A percentile compares a stretch with the other conserved stretches of the same genome.
phyloP scores from a whole-genome alignment of 2,888 invertebrate species.

The Drosophila testacea region DNA sequence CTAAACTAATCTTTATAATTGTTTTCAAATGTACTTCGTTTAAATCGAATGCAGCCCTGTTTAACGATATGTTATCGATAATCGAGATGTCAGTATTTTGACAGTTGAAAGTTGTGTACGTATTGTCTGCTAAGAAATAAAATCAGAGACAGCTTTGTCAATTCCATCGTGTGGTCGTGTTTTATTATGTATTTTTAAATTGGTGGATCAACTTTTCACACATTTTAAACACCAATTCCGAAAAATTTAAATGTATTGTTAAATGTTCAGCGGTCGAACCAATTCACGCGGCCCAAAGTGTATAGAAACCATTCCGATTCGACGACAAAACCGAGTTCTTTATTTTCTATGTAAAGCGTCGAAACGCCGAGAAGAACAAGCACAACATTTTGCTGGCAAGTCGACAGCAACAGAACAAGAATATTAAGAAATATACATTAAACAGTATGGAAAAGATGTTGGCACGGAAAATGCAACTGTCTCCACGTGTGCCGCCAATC shows the following conservation, averaged over 20 bases:
- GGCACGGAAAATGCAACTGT: slow-evolving; percentile 27
- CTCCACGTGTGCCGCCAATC: slow-evolving; percentile 37
- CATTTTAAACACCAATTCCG: slow-evolving; percentile 71
- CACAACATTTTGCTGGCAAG: slow-evolving; percentile 26
- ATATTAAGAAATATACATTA: neutral
- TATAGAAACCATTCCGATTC: slow-evolving; percentile 52
- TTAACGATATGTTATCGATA: slow-evolving; percentile 1
- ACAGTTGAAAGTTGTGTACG: slow-evolving; percentile 15
- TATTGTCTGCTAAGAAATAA: neutral
- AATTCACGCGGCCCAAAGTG: slow-evolving; percentile 54
- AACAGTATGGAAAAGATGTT: slow-evolving; percentile 43
- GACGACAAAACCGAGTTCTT: slow-evolving; percentile 41
- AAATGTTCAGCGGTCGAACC: slow-evolving; percentile 60
- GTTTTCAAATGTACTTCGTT: too few relatives aligned
- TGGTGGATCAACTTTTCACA: slow-evolving; percentile 67
- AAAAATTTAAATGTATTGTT: slow-evolving; percentile 73
- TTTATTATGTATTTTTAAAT: slow-evolving; percentile 67
- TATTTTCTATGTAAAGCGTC: slow-evolving; percentile 61
- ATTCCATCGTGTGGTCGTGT: slow-evolving; percentile 43
- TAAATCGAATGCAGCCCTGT: neutral
- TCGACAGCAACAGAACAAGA: slow-evolving; percentile 11
- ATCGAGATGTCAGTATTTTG: neutral
- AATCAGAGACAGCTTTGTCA: slow-evolving; percentile 47
- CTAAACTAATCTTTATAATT: too few relatives aligned
- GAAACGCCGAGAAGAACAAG: slow-evolving; percentile 9